Evolutionary conservation across 1,140 invertebrate species (phyloP), one percentile per base, ranked within the genome.

Genomic region (Drosophila malerkotliana): DNA sequence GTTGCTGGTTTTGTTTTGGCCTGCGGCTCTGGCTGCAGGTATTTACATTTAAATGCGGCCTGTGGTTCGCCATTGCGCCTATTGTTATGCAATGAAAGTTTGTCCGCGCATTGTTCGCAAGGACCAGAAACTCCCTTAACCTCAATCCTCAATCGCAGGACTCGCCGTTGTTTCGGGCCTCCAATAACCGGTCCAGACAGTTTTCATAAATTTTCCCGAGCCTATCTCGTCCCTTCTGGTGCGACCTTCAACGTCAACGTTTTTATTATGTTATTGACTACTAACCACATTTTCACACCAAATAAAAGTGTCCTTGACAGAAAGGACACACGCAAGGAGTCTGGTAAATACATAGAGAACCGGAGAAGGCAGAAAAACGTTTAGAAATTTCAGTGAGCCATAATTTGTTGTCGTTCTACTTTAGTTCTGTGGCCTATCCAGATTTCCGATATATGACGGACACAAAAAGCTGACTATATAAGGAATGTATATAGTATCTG

Each of bases 81-180:
- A 88, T 85, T 85, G 82, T 85, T 85, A 85, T 85, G 82, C 82
- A 85, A 85, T 87, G 83, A 82, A 85, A 82, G 60, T 85, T 82
- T 73, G 67, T 61, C 62, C 75, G 75, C 77, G 48, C 77, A 68
- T 77, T 79, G 68, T 77, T 79, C 59, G 1, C 26, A 54, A 21
- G 28, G 32, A 72, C 8, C 56, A 53, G 18, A 49, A 28, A 30
- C 47, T 52, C 39, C 69, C 69, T 32, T 53, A 72, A 60, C 67
- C 69, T 14, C 24, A 48, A 41, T 62, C 39, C 39, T 14, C 24
- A 48, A 41, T 62, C 39, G 30, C 45, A 8, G 44, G 60, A 10
- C 14, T n/a, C 21, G 1, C 5, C 18, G 41, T 24, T 26, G 15
- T 12, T 32, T 41, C 15, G 12, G 37, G 7, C 37, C 44, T 57